Evolutionary conservation across 1,140 invertebrate species (phyloP).

Genomic region (Eubasilissa regina): DNA sequence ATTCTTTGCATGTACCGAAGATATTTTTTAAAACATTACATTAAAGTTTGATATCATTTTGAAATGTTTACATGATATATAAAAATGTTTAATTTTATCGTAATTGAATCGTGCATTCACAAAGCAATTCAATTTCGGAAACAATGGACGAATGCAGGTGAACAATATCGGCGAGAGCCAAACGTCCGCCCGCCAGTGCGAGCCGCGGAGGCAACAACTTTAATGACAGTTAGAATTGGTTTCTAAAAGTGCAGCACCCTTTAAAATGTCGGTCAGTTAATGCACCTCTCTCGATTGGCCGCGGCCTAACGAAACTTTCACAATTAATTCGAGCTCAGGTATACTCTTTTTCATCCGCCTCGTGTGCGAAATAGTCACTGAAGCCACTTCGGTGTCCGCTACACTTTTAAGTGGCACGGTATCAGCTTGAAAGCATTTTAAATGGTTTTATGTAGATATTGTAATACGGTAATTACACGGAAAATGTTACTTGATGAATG

Average conservation of each 20-base stretch:
- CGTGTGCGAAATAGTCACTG: background rate
- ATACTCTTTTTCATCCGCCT: constrained; percentile 21
- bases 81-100: constrained; percentile 2
- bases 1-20: too few species aligned
- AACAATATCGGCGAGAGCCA: background rate
- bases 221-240: constrained; percentile 55
- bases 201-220: constrained; percentile 36
- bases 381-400: too few species aligned
- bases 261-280: constrained; percentile 22
- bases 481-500: too few species aligned
- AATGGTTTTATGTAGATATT: too few species aligned
- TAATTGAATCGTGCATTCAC: constrained; percentile 17
- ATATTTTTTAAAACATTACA: too few species aligned
- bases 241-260: constrained; percentile 41
- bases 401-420: too few species aligned
- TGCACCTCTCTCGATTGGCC: constrained; percentile 4
- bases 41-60: too few species aligned
- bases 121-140: constrained; percentile 6
- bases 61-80: too few species aligned
- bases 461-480: too few species aligned
- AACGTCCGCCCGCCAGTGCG: background rate
- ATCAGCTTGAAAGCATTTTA: too few species aligned
- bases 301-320: constrained; percentile 42
- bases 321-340: constrained; percentile 47
- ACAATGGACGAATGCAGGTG: constrained; percentile 4